Base-by-base conservation (phyloP, 2,797 vertebrate species). In the Chelidonichthys spinosus region DNA sequence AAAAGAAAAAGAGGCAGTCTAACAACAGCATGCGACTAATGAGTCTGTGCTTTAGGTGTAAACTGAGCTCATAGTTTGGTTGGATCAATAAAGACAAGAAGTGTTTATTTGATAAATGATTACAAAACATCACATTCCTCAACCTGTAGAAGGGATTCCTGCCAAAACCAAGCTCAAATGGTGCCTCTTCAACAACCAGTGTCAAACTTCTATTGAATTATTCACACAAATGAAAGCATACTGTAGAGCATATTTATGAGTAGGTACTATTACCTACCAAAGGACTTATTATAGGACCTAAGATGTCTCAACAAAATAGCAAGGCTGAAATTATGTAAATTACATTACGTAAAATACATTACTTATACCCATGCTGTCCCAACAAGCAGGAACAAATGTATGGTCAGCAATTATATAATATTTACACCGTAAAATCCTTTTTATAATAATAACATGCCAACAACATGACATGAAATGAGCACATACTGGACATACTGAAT, bases 31-130 rank as follows among this genome's bases (percentile, higher is more conserved):
- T 62, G 67, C 14, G 35, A 46, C 53, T 17, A 55, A 78, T 72
- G 72, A 70, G 54, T 39, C 17, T 33, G 46, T 54, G 63, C 32
- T 42, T 40, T 78, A 47, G 44, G 42, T 78, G 52, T 64, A 14
- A 81, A 63, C 63, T 56, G 64, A 86, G 69, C 53, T 78, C 36
- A 70, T n/a, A 37, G 69, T 72, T 68, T 65, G 49, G 84, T 67
- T 74, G 49, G 39, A 32, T 55, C 39, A 72, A 70, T 69, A 63
- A 74, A 53, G 64, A 72, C 13, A 49, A 56, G n/a, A 72, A 35
- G 53, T 35, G 40, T 73, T 65, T 32, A 49, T 72, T 39, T 70
- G 15, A 62, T 65, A 54, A 61, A 78, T 11, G 14, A 11, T 18
- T 36, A 35, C 4, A 5, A 52, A 32, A 65, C 71, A 75, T 63